phyloP scores from a whole-genome alignment of 2,113 vertebrate species.

The Ifrita kowaldi region DNA sequence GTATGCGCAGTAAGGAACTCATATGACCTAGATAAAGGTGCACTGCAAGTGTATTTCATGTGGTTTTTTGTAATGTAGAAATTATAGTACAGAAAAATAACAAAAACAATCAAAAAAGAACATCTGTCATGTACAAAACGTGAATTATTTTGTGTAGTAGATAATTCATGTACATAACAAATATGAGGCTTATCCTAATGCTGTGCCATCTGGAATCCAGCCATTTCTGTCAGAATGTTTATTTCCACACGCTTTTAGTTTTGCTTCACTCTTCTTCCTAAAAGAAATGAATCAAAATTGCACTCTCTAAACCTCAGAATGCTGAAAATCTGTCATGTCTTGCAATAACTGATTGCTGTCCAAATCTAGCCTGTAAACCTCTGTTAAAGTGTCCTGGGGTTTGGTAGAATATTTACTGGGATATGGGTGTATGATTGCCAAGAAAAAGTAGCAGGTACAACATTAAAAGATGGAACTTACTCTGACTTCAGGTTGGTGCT shows the following conservation, averaged over 20 bases:
- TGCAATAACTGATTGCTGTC: neutral
- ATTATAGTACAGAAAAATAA: neutral
- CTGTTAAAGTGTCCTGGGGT: neutral
- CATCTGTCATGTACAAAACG: fast-evolving
- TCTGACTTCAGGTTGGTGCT: neutral
- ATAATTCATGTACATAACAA: neutral
- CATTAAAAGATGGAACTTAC: neutral
- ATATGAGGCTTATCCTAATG: neutral
- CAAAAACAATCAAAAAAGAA: neutral
- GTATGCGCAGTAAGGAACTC: neutral
- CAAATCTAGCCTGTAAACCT: neutral
- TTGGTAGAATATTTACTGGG: fast-evolving
- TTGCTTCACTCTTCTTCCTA: neutral
- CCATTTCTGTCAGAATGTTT: neutral
- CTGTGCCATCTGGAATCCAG: neutral
- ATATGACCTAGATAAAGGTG: neutral
- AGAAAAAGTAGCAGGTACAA: neutral
- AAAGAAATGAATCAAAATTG: neutral
- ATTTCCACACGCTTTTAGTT: neutral
- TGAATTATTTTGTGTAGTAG: neutral
- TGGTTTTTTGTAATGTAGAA: neutral
- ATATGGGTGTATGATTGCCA: neutral
- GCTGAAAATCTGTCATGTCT: neutral
- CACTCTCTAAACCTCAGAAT: neutral
- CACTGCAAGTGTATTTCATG: neutral